Evolutionary conservation across 2,797 vertebrate species (phyloP), one percentile per base, ranked within the genome.

Genomic region (Artibeus lituratus): DNA sequence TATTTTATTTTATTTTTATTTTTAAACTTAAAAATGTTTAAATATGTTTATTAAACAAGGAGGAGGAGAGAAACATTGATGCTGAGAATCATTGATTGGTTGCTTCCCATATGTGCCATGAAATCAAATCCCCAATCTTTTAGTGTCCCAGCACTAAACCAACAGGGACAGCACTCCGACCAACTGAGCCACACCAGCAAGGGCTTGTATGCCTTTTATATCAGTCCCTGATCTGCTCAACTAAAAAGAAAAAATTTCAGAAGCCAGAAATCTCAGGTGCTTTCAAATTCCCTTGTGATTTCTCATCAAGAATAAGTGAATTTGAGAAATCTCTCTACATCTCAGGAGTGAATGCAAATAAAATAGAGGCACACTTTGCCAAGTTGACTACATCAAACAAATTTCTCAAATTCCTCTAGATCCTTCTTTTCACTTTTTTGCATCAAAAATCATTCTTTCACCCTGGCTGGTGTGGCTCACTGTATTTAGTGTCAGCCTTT

Each of bases 271-370:
- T 55, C 57, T 94, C 44, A 80, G 55, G 37, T 44, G 73, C 16
- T 85, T 95, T 69, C 32, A 53, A 77, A 85, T 90, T 93, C 81
- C 81, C 72, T 90, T 94, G 55, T 59, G 78, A 81, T 82, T 78
- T 87, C 15, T 85, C 72, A 73, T 62, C 73, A 86, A 70, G 37
- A 44, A 49, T 81, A 14, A 73, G 26, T n/a, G 21, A 22, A 62
- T 69, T 47, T 67, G 24, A 93, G 53, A 93, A 70, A 51, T 53
- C 53, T 70, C 29, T 87, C 42, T 85, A 10, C 9, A 62, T 83
- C 86, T 84, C 51, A 55, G 42, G 53, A 81, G 4, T 49, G 37
- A 93, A 77, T 21, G 14, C 42, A 44, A 93, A 93, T 85, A 49
- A 92, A 49, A 3, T 4, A 91, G 65, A 90, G 42, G 87, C 4